Percentiles rank a stretch among this genome's conserved stretches.
Conservation (phyloP, 2,888 invertebrate genomes). For the Trachelus troglodyta region DNA sequence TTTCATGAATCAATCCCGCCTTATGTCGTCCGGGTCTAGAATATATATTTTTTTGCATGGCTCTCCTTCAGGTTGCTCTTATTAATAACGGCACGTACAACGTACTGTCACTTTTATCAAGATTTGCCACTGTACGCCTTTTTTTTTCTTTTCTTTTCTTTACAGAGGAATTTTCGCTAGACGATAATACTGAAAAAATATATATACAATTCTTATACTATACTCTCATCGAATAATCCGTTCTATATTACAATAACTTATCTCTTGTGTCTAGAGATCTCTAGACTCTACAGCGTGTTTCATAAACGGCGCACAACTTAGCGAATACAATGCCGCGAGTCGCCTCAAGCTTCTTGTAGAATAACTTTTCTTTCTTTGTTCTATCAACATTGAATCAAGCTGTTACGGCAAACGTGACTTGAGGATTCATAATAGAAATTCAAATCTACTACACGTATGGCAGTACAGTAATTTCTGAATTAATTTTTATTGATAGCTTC, state of each 20-base stretch:
- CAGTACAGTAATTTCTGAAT: not conserved
- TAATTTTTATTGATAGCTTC: not conserved
- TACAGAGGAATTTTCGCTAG: conserved; percentile 18
- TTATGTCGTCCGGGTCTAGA: not conserved
- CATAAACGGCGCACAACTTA: not conserved
- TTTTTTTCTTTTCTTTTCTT: not conserved
- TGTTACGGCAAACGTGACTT: not conserved
- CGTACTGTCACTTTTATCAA: conserved; percentile 13
- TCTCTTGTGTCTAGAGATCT: not conserved
- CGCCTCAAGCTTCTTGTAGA: conserved; percentile 1
- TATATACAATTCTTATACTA: conserved; percentile 43
- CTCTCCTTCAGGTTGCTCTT: not conserved
- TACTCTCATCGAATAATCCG: conserved; percentile 18
- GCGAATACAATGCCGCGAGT: not conserved
- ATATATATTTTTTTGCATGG: not conserved
- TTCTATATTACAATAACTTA: conserved; percentile 15
- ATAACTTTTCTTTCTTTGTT: not conserved
- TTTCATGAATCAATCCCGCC: not conserved
- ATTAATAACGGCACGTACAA: not conserved
- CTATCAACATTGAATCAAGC: not conserved
- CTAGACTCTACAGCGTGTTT: not conserved
- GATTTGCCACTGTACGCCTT: not conserved
- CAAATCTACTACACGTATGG: not conserved
- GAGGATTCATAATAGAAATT: not conserved
- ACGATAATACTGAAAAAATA: conserved; percentile 52